A percentile compares a stretch with the other conserved stretches of the same genome.
phyloP scores from a whole-genome alignment of 2,797 vertebrate genomes.

The Octomys mimax region DNA sequence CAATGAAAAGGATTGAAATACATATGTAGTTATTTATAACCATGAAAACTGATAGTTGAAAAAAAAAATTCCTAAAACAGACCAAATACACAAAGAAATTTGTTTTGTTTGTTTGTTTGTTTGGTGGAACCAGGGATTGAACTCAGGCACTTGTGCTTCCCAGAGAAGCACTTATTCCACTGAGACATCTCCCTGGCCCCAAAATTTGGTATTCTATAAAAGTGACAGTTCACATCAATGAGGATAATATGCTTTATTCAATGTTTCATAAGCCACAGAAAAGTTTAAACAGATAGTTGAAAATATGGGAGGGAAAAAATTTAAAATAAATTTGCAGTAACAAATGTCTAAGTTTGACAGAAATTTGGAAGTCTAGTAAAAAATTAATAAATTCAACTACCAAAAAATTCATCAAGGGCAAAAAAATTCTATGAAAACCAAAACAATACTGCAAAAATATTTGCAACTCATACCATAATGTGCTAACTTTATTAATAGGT shows the following conservation, averaged over 20 bases:
- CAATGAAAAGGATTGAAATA: background rate
- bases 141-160: too few relatives aligned
- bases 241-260: background rate
- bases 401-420: background rate
- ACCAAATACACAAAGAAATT: background rate
- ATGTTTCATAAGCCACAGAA: background rate
- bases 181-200: too few relatives aligned
- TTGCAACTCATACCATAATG: background rate
- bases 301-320: background rate
- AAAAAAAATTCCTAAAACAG: background rate
- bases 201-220: background rate
- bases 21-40: background rate
- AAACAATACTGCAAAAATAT: slow-evolving; percentile 34
- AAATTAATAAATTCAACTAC: background rate
- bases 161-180: too few relatives aligned
- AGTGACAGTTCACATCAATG: background rate
- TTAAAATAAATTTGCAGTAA: background rate
- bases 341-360: background rate
- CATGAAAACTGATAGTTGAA: background rate
- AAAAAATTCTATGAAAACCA: slow-evolving; percentile 3
- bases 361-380: background rate
- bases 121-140: too few relatives aligned
- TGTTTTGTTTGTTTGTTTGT: too few relatives aligned
- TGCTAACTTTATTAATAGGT: background rate
- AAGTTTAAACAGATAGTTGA: background rate